A percentile compares a stretch with the other conserved stretches of the same genome.
Evolutionary conservation across 2,888 invertebrate genomes (phyloP).

Genomic region (Lithophane ornitopus): DNA sequence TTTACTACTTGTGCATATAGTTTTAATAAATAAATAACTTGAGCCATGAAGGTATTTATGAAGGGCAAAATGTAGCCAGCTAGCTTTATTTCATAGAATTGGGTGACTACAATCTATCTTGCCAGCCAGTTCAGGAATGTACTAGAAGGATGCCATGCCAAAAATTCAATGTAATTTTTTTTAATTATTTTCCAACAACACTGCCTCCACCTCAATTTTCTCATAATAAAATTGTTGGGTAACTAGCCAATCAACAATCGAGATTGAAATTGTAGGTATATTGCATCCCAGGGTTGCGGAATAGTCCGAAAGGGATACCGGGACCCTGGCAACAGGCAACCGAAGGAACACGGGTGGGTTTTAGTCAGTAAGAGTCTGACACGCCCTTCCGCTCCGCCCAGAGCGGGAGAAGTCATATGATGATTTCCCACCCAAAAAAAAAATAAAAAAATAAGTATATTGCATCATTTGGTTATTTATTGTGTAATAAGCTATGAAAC

Average conservation of each 20-base stretch:
- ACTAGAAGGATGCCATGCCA: neutral
- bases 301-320: too few species aligned
- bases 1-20: too few species aligned
- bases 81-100: neutral
- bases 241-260: neutral
- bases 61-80: neutral
- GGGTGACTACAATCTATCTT: neutral
- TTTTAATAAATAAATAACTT: neutral
- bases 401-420: too few species aligned
- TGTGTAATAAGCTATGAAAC: constrained; percentile 22
- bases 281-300: too few species aligned
- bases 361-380: too few species aligned
- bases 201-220: neutral
- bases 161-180: too few species aligned
- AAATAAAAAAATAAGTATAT: too few species aligned
- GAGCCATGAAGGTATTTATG: neutral
- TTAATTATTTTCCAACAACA: neutral
- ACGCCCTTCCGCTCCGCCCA: too few species aligned
- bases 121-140: neutral
- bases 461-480: constrained; percentile 25
- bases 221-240: neutral
- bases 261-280: neutral
- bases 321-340: too few species aligned
- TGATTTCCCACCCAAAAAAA: too few species aligned
- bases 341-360: too few species aligned